Base-by-base conservation (phyloP, 2,113 vertebrate genomes). In the Rhineura floridana region DNA sequence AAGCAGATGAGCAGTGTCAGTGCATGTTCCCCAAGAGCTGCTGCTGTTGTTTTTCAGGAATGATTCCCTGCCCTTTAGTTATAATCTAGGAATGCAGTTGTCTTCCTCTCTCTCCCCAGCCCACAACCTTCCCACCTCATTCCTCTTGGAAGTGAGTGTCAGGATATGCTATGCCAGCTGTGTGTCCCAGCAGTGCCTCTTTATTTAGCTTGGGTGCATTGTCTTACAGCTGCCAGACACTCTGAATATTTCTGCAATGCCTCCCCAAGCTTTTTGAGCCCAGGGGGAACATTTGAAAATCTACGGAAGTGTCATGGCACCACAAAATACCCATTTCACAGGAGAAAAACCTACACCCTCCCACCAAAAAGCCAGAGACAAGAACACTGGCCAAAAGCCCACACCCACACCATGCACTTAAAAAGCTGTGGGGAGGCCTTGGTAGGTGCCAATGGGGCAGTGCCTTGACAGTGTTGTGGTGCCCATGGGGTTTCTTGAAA, bases 121-220 rank as follows among this genome's bases (percentile, higher is more conserved):
- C 72, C 15, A 11, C 30, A 55, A 76, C 36, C 36, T 70, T 48
- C 67, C 86, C 78, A 87, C 86, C 72, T 88, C 87, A 83, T 96
- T 92, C 94, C 96, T 95, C 94, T 92, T 94, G 93, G 91, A 94
- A 90, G 93, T 93, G 96, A 91, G 91, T 90, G 95, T 93, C 92
- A 83, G 93, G 91, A 97, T 96, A 96, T 28, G 95, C 55, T 94
- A 88, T 91, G 77, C 97, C 98, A 97, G 97, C 98, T 98, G 98
- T 59, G 55, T 93, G 94, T 88, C 94, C 94, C 81, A 79, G 93
- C 91, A 94, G 93, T 90, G 93, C 93, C 91, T 83, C 91, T 93
- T 93, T 89, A 95, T 90, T 94, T 94, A 88, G 88, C 90, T 50
- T 9, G 87, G 77, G 50, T 55, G 3, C 84, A 81, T 87, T 88